Conservation (phyloP, 2,113 vertebrate species). For the Cyprinodon tularosa region DNA sequence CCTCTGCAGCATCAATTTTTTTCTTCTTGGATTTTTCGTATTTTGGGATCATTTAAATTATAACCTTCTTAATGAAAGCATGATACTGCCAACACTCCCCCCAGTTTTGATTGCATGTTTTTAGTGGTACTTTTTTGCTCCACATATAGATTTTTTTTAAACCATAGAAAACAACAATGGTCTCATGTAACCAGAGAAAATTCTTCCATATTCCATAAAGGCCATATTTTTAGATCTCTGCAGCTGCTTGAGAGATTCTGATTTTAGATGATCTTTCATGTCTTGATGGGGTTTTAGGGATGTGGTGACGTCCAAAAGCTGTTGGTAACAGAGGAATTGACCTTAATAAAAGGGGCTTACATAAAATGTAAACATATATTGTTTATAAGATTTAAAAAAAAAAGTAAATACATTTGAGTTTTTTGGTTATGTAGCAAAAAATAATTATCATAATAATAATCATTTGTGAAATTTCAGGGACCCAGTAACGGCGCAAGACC, state of each 20-base stretch:
- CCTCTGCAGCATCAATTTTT: not conserved
- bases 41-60: not conserved
- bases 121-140: no score
- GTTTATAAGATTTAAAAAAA: not conserved
- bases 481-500: constrained; percentile 59
- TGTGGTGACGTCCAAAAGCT: not conserved
- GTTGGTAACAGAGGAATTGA: not conserved
- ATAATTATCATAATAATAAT: not conserved
- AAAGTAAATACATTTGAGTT: not conserved
- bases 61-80: not conserved
- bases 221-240: no score
- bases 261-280: not conserved
- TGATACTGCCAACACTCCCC: not conserved
- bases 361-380: not conserved
- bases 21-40: not conserved
- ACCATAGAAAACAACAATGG: no score
- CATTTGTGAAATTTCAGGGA: constrained; percentile 41
- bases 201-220: no score
- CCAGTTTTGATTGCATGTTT: not conserved
- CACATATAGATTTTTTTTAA: no score
- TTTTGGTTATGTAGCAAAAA: not conserved
- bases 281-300: not conserved
- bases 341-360: not conserved
- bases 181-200: no score
- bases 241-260: no score